These are phyloP conservation scores for Ctenochaetus hawaiiensis DNA, from an alignment of 2,797 vertebrate genomes.

Conservation along the genomic window DNA sequence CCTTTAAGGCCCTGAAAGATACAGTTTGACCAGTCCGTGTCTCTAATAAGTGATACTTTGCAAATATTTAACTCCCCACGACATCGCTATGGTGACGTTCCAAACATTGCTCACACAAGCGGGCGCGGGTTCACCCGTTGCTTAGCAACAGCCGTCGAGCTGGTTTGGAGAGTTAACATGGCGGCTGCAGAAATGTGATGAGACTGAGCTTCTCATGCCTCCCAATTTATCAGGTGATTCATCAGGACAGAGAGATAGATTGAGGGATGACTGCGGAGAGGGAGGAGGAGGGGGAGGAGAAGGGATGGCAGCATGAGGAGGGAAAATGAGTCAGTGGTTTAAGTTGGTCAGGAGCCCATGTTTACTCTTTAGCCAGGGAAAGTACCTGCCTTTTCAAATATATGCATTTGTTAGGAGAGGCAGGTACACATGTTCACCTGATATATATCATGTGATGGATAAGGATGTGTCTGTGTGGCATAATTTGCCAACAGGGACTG, in stretches of 20 bases:
- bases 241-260: slow-evolving; percentile 24
- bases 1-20: slow-evolving; percentile 15
- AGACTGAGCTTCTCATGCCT: slow-evolving; percentile 20
- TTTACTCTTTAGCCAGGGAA: slow-evolving; percentile 74
- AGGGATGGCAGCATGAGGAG: background rate
- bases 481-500: slow-evolving; percentile 6
- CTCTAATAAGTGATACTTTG: slow-evolving; percentile 72
- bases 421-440: slow-evolving; percentile 18
- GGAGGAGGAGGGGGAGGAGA: no score
- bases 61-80: slow-evolving; percentile 79
- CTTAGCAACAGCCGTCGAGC: slow-evolving; percentile 62
- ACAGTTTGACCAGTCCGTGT: slow-evolving; percentile 34
- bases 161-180: slow-evolving; percentile 60
- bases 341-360: slow-evolving; percentile 56
- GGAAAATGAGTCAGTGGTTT: slow-evolving; percentile 69
- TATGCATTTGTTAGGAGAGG: slow-evolving; percentile 5
- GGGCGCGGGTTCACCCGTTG: slow-evolving; percentile 58
- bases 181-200: slow-evolving; percentile 40
- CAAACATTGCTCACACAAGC: slow-evolving; percentile 70
- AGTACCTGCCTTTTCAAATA: slow-evolving; percentile 75
- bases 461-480: slow-evolving; percentile 17
- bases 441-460: slow-evolving; percentile 23
- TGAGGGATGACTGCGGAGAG: slow-evolving; percentile 2
- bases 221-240: slow-evolving; percentile 57
- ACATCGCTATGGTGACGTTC: slow-evolving; percentile 75